These are phyloP conservation scores for Catharus bicknelli DNA, from an alignment of 2,113 vertebrate species.

Conservation along the genomic window DNA sequence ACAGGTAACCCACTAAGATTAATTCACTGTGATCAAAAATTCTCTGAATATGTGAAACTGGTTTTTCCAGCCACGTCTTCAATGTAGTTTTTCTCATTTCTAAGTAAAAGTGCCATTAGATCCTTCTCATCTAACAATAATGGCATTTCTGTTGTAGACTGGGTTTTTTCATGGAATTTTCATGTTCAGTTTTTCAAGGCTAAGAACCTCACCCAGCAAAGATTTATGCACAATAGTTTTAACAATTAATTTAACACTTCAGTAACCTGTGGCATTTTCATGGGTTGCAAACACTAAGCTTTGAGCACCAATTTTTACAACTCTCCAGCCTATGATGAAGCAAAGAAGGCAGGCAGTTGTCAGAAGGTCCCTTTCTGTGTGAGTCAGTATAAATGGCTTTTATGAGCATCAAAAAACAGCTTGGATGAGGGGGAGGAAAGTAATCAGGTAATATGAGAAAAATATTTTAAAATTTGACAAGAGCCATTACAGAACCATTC, in stretches of 20 bases:
- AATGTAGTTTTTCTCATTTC: neutral
- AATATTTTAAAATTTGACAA: neutral
- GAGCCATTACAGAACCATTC: neutral
- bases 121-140: neutral
- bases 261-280: neutral
- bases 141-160: neutral
- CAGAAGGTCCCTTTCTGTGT: neutral
- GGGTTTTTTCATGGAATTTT: neutral
- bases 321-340: neutral
- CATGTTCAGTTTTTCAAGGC: neutral
- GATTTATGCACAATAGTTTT: neutral
- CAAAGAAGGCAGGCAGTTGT: neutral
- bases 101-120: neutral
- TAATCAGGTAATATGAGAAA: neutral
- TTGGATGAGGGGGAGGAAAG: neutral
- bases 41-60: neutral
- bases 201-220: neutral
- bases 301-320: neutral
- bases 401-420: neutral
- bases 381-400: neutral
- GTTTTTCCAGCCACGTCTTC: neutral
- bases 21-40: neutral
- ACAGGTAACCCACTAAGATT: neutral
- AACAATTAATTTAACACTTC: neutral
- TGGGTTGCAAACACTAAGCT: neutral